phyloP scores from a whole-genome alignment of 2,888 invertebrate genomes.

The Stenchaetothrips biformis region DNA sequence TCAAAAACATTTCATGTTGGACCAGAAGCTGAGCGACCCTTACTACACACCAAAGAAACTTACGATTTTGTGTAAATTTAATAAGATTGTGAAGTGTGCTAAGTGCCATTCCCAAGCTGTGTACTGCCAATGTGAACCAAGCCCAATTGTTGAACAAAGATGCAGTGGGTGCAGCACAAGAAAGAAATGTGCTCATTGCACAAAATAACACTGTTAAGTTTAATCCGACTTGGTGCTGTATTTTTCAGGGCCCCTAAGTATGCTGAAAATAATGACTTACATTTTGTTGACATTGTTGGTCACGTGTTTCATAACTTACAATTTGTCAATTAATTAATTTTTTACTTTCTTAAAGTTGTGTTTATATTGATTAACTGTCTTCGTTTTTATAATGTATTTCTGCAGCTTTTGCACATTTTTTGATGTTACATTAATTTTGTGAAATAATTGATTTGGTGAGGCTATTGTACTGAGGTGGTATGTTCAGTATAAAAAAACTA shows the following conservation, averaged over 20 bases:
- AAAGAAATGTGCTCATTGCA: not conserved
- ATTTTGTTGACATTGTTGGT: not conserved
- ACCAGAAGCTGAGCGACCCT: slow-evolving; percentile 47
- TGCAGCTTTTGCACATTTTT: not conserved
- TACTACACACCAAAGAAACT: slow-evolving; percentile 59
- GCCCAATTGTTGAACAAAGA: not conserved
- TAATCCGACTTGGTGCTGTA: not conserved
- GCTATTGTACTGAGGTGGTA: no score
- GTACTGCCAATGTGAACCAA: not conserved
- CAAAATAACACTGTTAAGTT: slow-evolving; percentile 2
- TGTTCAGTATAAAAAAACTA: not conserved
- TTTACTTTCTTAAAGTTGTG: not conserved
- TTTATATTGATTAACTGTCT: not conserved
- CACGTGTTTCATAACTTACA: not conserved
- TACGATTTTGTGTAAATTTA: slow-evolving; percentile 61
- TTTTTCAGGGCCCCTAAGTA: not conserved
- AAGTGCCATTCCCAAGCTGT: slow-evolving; percentile 15
- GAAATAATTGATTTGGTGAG: not conserved
- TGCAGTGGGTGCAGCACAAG: not conserved
- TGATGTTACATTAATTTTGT: not conserved
- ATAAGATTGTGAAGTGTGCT: not conserved
- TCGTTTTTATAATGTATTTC: not conserved
- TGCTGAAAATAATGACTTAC: not conserved
- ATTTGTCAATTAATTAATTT: slow-evolving; percentile 7
- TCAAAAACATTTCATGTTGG: slow-evolving; percentile 47